These are phyloP conservation scores for Pseudonaja textilis DNA, from an alignment of 2,113 vertebrate genomes.

Conservation along the genomic window DNA sequence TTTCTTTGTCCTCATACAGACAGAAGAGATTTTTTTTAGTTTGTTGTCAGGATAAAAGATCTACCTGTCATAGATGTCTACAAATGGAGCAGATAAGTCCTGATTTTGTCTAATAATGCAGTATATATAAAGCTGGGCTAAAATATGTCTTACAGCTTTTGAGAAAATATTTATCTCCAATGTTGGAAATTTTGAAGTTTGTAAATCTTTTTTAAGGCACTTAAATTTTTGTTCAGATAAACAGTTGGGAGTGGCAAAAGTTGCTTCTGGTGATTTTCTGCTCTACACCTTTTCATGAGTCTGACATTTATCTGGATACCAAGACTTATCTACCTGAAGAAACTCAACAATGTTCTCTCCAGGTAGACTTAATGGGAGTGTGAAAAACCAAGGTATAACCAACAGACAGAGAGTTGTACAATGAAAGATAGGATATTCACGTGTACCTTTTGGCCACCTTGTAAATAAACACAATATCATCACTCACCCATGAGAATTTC, in stretches of 20 bases:
- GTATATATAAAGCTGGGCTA: background rate
- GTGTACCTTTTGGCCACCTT: background rate
- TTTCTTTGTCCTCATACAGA: background rate
- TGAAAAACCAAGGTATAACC: background rate
- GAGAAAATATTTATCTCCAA: background rate
- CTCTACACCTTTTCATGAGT: background rate
- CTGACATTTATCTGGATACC: background rate
- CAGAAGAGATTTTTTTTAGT: background rate
- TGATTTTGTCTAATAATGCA: background rate
- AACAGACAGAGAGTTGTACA: background rate
- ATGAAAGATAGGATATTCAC: background rate
- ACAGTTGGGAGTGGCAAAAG: background rate
- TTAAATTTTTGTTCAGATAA: background rate
- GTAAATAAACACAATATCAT: background rate
- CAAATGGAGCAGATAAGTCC: background rate
- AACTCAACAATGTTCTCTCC: background rate
- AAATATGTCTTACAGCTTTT: background rate
- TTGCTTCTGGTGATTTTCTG: background rate
- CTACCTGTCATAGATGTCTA: background rate
- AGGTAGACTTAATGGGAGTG: background rate
- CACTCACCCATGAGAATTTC: background rate
- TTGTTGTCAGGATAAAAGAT: background rate
- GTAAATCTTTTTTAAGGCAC: background rate
- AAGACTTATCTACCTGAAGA: background rate
- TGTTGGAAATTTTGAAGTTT: background rate